These are phyloP conservation scores for Myopa tessellatipennis DNA, from an alignment of 2,888 invertebrate genomes.

Conservation along the genomic window DNA sequence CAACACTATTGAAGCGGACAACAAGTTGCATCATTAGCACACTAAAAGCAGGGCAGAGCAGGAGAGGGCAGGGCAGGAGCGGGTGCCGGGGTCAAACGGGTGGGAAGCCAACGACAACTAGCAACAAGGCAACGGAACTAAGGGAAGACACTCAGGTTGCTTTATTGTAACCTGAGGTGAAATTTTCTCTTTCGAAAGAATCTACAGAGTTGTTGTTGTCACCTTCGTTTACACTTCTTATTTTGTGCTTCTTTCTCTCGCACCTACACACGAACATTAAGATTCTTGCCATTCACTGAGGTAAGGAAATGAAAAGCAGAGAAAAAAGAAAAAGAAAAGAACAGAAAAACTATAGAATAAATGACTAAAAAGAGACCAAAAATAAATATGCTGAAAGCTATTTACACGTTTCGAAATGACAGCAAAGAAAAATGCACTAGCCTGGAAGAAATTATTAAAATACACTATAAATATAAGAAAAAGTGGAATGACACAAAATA, in stretches of 20 bases:
- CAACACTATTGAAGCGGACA: slow-evolving; percentile 30
- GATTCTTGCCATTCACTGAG: neutral
- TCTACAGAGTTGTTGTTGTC: slow-evolving; percentile 30
- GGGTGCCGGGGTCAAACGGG: slow-evolving; percentile 23
- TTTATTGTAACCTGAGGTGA: slow-evolving; percentile 39
- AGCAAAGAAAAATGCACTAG: slow-evolving; percentile 2
- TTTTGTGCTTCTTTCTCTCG: slow-evolving; percentile 11
- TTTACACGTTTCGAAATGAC: slow-evolving; percentile 16
- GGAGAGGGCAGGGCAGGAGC: neutral
- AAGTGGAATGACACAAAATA: neutral
- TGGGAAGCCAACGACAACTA: too few species aligned
- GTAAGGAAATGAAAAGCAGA: neutral
- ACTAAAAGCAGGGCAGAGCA: neutral
- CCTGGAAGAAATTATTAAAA: slow-evolving; percentile 18
- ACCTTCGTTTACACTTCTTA: slow-evolving; percentile 14
- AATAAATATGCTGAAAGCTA: slow-evolving; percentile 33
- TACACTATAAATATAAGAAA: neutral
- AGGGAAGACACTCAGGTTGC: slow-evolving; percentile 18
- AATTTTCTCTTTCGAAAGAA: slow-evolving; percentile 22
- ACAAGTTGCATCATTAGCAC: slow-evolving; percentile 51
- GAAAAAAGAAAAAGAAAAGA: neutral
- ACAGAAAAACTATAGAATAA: neutral
- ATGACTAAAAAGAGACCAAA: slow-evolving; percentile 15
- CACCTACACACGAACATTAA: neutral
- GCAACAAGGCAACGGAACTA: slow-evolving; percentile 1